These are phyloP conservation scores for Archilochus colubris DNA, from an alignment of 2,113 vertebrate genomes.

Conservation along the genomic window DNA sequence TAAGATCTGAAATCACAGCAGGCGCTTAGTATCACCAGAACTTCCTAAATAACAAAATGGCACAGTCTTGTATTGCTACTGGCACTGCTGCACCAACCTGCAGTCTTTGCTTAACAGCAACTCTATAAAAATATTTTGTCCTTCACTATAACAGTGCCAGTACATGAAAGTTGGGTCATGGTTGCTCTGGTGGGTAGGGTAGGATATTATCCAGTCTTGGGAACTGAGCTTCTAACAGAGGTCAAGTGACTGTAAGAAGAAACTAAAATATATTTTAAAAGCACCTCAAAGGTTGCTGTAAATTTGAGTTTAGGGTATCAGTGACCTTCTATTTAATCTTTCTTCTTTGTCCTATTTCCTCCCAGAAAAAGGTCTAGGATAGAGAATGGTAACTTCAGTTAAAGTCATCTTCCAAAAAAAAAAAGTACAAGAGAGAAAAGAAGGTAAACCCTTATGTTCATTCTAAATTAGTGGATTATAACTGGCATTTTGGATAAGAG, in stretches of 20 bases:
- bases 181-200: background rate
- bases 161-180: accelerated
- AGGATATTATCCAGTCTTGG: background rate
- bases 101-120: background rate
- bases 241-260: background rate
- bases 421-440: background rate
- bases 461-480: background rate
- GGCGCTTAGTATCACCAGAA: background rate
- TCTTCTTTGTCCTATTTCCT: background rate
- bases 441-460: background rate
- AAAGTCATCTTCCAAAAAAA: background rate
- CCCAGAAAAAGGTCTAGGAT: background rate
- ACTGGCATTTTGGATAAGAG: background rate
- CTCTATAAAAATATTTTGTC: background rate
- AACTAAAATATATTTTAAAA: background rate
- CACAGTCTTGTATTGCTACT: background rate
- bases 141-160: background rate
- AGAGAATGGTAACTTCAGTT: background rate
- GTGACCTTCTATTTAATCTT: background rate
- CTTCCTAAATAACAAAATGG: background rate
- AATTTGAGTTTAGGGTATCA: background rate
- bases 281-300: background rate
- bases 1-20: background rate
- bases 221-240: background rate
- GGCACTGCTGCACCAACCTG: background rate